phyloP scores from a whole-genome alignment of 1,140 invertebrate genomes.

The Caenorhabditis briggsae region DNA sequence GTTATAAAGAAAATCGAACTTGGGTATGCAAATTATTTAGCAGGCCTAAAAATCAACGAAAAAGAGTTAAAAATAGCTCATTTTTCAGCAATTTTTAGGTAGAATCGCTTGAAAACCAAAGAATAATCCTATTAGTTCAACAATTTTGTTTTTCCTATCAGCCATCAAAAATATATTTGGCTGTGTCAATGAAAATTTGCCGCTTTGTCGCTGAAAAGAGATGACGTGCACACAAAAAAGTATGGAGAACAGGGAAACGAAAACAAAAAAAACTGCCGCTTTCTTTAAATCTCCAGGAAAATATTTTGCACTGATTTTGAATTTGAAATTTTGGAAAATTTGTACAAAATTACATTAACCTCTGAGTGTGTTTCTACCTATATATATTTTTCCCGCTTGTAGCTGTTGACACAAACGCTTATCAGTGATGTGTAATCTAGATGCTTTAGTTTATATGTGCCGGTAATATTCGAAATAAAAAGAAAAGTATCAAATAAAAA shows the following conservation, averaged over 20 bases:
- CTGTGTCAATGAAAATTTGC: background rate
- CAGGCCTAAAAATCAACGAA: too few relatives aligned
- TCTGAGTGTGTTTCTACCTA: background rate
- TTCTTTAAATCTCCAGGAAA: background rate
- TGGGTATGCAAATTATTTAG: too few relatives aligned
- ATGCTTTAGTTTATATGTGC: background rate
- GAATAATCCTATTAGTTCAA: background rate
- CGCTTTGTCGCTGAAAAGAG: background rate
- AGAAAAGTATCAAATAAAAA: background rate
- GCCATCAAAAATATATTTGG: background rate
- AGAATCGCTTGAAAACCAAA: background rate
- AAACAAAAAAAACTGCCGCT: background rate
- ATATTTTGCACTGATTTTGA: too few relatives aligned
- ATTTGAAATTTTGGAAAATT: background rate
- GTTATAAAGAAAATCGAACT: too few relatives aligned
- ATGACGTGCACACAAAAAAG: background rate
- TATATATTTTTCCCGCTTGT: background rate
- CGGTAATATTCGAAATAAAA: too few relatives aligned
- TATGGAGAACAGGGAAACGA: background rate
- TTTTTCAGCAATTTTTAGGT: too few relatives aligned
- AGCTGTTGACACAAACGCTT: constrained; percentile 18
- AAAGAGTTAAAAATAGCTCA: too few relatives aligned
- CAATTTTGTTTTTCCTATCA: background rate
- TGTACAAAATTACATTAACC: constrained; percentile 4
- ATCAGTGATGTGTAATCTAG: constrained; percentile 35